phyloP scores from a whole-genome alignment of 1,140 invertebrate species.

The Orius insidiosus region DNA sequence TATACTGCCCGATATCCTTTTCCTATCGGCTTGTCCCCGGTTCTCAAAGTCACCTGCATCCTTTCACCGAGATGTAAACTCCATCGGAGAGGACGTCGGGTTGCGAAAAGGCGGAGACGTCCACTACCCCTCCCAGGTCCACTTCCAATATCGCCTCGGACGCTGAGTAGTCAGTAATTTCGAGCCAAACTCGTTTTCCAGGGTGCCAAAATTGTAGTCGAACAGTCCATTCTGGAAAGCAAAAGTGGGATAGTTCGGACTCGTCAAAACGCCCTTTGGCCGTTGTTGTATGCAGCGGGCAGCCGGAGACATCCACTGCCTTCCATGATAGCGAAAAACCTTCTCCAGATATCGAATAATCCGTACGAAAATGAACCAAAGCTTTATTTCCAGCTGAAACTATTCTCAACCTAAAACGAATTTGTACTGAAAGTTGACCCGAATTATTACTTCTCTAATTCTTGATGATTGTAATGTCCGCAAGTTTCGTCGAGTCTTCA shows the following conservation, averaged over 20 bases:
- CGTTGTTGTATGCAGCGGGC: slow-evolving; percentile 41
- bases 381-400: slow-evolving; percentile 40
- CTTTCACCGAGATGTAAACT: slow-evolving; percentile 38
- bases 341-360: slow-evolving; percentile 43
- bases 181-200: slow-evolving; percentile 43
- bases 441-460: slow-evolving; percentile 20
- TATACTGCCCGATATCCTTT: slow-evolving; percentile 40
- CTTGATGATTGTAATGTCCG: slow-evolving; percentile 29
- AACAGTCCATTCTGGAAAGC: slow-evolving; percentile 44
- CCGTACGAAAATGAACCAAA: slow-evolving; percentile 45
- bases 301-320: slow-evolving; percentile 44
- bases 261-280: slow-evolving; percentile 36
- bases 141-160: slow-evolving; percentile 30
- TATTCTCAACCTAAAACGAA: slow-evolving; percentile 32
- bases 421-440: not conserved
- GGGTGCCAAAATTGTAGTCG: slow-evolving; percentile 43
- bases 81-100: slow-evolving; percentile 34
- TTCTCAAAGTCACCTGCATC: slow-evolving; percentile 35
- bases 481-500: slow-evolving; percentile 23
- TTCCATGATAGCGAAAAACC: slow-evolving; percentile 48
- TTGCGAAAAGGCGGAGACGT: slow-evolving; percentile 32
- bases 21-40: slow-evolving; percentile 34
- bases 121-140: slow-evolving; percentile 29
- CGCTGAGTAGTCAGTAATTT: slow-evolving; percentile 37
- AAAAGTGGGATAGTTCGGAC: slow-evolving; percentile 54